Conservation (phyloP, 2,113 vertebrate genomes). For the Psilopogon haemacephalus region DNA sequence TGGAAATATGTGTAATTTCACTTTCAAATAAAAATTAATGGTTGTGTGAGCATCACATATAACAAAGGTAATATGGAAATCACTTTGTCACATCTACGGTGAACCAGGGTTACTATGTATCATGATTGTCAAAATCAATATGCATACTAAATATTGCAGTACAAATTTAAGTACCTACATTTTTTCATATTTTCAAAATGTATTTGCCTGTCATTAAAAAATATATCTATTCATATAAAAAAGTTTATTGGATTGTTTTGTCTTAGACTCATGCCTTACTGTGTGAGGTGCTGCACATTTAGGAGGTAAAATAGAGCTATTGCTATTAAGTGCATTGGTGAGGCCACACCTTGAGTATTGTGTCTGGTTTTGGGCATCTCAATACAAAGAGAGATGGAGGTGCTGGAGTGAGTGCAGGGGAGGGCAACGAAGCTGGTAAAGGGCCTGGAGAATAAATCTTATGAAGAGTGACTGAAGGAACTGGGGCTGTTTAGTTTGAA, state of each 20-base stretch:
- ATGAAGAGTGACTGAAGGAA: no score
- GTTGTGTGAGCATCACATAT: background rate
- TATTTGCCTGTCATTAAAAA: background rate
- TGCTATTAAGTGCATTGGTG: background rate
- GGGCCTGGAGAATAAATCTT: no score
- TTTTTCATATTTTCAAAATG: constrained; percentile 40
- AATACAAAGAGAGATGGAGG: no score
- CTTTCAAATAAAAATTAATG: constrained; percentile 12
- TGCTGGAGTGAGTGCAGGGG: no score
- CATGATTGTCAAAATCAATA: constrained; percentile 19
- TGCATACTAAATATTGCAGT: background rate
- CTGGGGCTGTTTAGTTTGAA: no score
- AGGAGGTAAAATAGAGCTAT: background rate
- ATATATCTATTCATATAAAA: background rate
- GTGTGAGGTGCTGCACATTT: background rate
- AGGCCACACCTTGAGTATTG: no score
- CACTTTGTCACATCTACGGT: background rate
- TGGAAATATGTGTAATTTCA: constrained; percentile 26
- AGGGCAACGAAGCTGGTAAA: no score
- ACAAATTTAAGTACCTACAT: background rate
- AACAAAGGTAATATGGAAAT: constrained; percentile 20
- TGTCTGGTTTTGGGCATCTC: no score
- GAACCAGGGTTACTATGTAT: background rate
- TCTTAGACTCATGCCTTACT: background rate
- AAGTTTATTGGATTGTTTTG: background rate